phyloP scores from a whole-genome alignment of 2,888 invertebrate species.

The Rhorus exstirpatorius region DNA sequence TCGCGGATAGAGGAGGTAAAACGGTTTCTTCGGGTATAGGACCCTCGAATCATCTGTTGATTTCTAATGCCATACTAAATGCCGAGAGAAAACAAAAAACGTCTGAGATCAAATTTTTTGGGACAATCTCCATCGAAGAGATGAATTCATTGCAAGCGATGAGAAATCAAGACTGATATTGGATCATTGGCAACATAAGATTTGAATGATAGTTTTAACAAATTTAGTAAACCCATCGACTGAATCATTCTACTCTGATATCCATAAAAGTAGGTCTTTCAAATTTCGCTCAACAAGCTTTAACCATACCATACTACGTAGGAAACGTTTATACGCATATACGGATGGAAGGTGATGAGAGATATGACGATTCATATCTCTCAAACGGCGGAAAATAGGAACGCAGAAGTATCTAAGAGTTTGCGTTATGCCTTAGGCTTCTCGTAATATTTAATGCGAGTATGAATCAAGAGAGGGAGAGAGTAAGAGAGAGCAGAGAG shows the following conservation, averaged over 20 bases:
- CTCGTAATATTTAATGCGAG: conserved; percentile 77
- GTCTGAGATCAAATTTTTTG: background rate
- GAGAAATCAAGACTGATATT: background rate
- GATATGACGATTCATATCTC: conserved; percentile 83
- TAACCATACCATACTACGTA: background rate
- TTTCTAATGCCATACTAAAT: conserved; percentile 9
- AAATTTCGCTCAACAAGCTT: background rate
- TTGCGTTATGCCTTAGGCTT: conserved; percentile 72
- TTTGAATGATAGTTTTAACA: background rate
- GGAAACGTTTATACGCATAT: background rate
- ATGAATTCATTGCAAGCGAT: background rate
- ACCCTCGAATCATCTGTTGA: conserved; percentile 33
- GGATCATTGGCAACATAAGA: background rate
- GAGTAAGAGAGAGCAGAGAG: conserved; percentile 1
- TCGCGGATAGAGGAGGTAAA: conserved; percentile 81
- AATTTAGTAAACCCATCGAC: background rate
- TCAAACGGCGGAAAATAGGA: conserved; percentile 80
- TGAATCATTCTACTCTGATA: background rate
- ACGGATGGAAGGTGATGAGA: conserved; percentile 53
- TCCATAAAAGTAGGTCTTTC: background rate
- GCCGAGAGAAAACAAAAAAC: background rate
- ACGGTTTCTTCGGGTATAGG: conserved; percentile 57
- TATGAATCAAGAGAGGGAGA: conserved; percentile 45
- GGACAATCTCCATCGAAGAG: background rate
- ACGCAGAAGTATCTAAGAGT: conserved; percentile 79